Evolutionary conservation across 2,888 invertebrate genomes (phyloP).

Genomic region (Apotomis turbidana): DNA sequence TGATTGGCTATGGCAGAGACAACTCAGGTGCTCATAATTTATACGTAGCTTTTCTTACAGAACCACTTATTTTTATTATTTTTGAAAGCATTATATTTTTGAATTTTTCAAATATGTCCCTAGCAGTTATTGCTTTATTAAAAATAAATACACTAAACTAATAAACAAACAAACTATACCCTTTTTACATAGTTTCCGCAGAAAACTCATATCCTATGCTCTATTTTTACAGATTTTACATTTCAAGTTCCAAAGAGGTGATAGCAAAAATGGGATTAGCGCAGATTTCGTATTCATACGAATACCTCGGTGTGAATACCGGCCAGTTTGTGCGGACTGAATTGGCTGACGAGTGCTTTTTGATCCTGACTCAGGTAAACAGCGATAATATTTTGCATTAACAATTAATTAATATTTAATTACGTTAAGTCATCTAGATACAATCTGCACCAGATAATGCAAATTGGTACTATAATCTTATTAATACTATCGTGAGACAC

Average conservation of each 20-base stretch:
- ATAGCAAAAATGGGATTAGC: conserved; percentile 96
- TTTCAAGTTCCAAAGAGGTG: conserved; percentile 84
- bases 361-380: conserved; percentile 95
- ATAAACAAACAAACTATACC: no score
- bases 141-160: no score
- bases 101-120: no score
- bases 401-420: no score
- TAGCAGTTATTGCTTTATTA: no score
- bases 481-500: no score
- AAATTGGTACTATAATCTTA: no score
- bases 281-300: conserved; percentile 97
- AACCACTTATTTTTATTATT: no score
- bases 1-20: conserved; percentile 98
- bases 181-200: no score
- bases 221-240: conserved; percentile 86
- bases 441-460: no score
- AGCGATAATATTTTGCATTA: not conserved
- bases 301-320: conserved; percentile 97
- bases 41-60: not conserved
- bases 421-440: no score
- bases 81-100: no score
- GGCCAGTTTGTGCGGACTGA: conserved; percentile 97
- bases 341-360: conserved; percentile 98
- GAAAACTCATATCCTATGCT: not conserved
- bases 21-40: conserved; percentile 86